Conservation (phyloP, 2,888 invertebrate species). For the Venusia cambrica region DNA sequence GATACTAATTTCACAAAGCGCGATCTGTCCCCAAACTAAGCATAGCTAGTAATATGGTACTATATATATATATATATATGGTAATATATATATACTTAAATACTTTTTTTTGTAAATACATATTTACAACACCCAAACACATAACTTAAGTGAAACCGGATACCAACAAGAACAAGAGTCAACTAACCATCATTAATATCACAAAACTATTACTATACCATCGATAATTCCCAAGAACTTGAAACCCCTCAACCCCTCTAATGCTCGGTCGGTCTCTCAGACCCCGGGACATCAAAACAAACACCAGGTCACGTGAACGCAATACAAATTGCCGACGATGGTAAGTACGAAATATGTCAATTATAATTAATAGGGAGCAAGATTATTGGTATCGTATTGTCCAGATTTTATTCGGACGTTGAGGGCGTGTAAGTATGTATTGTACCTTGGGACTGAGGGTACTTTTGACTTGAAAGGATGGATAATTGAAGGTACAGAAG, state of each 20-base stretch:
- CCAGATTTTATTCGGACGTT: slow-evolving; percentile 41
- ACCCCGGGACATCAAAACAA: slow-evolving; percentile 75
- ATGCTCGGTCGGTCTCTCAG: slow-evolving; percentile 48
- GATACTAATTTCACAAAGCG: too few relatives aligned
- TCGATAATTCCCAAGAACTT: slow-evolving; percentile 31
- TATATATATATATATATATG: too few relatives aligned
- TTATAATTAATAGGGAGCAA: slow-evolving; percentile 74
- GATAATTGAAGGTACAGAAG: slow-evolving; percentile 11
- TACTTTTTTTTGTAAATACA: too few relatives aligned
- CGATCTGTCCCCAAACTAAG: too few relatives aligned
- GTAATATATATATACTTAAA: too few relatives aligned
- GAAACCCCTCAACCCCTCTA: slow-evolving; percentile 46
- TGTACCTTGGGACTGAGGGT: slow-evolving; percentile 27
- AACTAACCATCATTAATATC: slow-evolving; percentile 6
- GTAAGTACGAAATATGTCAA: slow-evolving; percentile 73
- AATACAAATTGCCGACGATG: slow-evolving; percentile 59
- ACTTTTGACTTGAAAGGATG: slow-evolving; percentile 12
- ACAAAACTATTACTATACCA: slow-evolving; percentile 26
- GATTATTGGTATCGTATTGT: slow-evolving; percentile 66
- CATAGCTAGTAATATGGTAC: too few relatives aligned
- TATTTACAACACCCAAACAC: too few relatives aligned
- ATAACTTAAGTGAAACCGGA: too few relatives aligned
- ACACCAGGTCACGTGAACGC: slow-evolving; percentile 64
- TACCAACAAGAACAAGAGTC: too few relatives aligned
- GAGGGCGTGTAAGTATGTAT: slow-evolving; percentile 35